phyloP scores from a whole-genome alignment of 2,113 vertebrate genomes.

The Eidolon helvum region DNA sequence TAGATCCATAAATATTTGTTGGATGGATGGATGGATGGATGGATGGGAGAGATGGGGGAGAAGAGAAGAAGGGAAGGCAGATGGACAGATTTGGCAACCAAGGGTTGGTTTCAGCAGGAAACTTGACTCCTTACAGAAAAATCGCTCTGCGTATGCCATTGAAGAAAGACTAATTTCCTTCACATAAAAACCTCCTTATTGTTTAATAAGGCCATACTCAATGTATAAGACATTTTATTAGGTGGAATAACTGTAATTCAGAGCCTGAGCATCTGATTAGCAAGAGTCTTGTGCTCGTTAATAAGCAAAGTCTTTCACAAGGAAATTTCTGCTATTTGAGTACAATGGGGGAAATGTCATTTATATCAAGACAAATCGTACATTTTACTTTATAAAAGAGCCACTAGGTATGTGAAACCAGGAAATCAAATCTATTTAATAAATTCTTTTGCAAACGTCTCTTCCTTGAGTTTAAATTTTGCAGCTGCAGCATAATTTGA shows the following conservation, averaged over 20 bases:
- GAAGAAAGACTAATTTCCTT: background rate
- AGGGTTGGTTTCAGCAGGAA: background rate
- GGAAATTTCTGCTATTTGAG: slow-evolving; percentile 38
- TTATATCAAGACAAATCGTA: slow-evolving; percentile 53
- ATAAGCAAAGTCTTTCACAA: slow-evolving; percentile 17
- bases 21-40: background rate
- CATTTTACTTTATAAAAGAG: slow-evolving; percentile 66
- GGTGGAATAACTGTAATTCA: background rate
- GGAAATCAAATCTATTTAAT: slow-evolving; percentile 64
- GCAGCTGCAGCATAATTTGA: slow-evolving; percentile 68
- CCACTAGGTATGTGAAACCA: slow-evolving; percentile 34
- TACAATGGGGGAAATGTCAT: slow-evolving; percentile 28
- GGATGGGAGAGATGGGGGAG: too few relatives aligned
- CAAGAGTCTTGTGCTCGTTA: background rate
- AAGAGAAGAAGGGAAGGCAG: background rate
- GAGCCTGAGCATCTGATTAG: background rate
- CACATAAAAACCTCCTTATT: background rate
- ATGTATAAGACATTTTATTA: background rate
- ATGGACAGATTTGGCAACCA: background rate
- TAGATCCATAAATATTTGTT: background rate
- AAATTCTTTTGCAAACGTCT: slow-evolving; percentile 55
- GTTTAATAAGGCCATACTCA: background rate
- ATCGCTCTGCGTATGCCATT: background rate
- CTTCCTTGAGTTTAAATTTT: slow-evolving; percentile 61
- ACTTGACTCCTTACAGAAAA: background rate